Evolutionary conservation across 1,140 invertebrate species (phyloP), one percentile per base, ranked within the genome.

Genomic region (Musca domestica): DNA sequence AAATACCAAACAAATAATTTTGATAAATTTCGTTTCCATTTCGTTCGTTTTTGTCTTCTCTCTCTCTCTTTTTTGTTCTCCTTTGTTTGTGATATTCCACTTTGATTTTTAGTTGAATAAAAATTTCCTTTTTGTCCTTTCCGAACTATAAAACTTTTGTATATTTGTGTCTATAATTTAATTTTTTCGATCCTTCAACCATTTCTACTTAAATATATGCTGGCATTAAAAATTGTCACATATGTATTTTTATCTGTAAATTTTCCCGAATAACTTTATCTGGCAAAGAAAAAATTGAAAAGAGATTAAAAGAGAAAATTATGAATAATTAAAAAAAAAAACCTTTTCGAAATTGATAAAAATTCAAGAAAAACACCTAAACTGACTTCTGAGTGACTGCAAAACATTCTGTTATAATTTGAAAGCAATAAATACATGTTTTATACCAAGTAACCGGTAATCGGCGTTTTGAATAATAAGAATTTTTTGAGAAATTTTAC

Each of bases 61-160:
- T 41, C 34, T 12, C 10, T n/a, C n/a, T n/a, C n/a, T n/a, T 5
- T 41, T 41, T 52, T 49, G 19, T 49, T 49, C 3, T 49, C 15
- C 15, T 52, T 52, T 52, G 49, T 52, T 52, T 52, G 17, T 52
- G 49, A 20, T 52, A 20, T 52, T n/a, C 12, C 17, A 49, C 19
- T 49, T 49, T 49, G 48, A 4, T 14, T 52, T 52, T 20, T 20
- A 20, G n/a, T 52, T 17, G 12, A 20, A 20, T 17, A 52, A 52
- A 52, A 6, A 15, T 27, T 64, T 64, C 19, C 41, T 64, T 64
- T 22, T 22, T 46, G 22, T 64, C 22, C 34, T 47, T 48, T 64
- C 49, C 25, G n/a, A 64, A 64, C 63, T 48, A 64, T 64, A 64
- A 64, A 64, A 64, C 63, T 64, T 64, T 64, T 64, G 63, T 49